Evolutionary conservation across 2,888 invertebrate genomes (phyloP), one percentile per base, ranked within the genome.

Genomic region (Tenthredo mesomela): DNA sequence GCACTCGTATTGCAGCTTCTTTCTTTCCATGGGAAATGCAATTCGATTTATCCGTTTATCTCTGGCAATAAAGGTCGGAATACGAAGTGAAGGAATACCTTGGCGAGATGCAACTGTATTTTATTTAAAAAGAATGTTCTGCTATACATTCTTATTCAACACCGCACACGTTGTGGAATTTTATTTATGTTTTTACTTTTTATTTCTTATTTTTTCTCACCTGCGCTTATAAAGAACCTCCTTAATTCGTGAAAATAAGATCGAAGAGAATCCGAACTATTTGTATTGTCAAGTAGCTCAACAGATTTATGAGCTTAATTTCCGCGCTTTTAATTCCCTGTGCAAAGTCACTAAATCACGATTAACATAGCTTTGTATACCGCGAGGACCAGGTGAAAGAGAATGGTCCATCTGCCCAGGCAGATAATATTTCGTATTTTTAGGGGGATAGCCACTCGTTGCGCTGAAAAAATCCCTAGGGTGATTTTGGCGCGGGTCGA

Each of bases 1-100:
- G 29, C 10, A 43, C 10, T 47, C 54, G 54, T 6, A 54, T 54
- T 54, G 54, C 54, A 54, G 54, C n/a, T 54, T n/a, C n/a, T n/a
- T 43, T 67, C 25, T n/a, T 82, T 70, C 29, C 4, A 4, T 1
- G 12, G 43, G 29, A 70, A 82, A 82, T 67, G 65, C 50, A 67
- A 67, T 82, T 82, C 82, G 82, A 82, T 82, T 82, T 54, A 82
- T 82, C 47, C 70, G 82, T 82, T 65, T 29, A 67, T 70, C 67
- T 82, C 43, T 47, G 15, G 50, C 25, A 50, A 29, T 47, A 29
- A 82, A 25, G 67, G 82, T 82, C 37, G n/a, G 25, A 82, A 12
- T 40, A 58, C 29, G 33, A 33, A 61, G 80, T 65, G 80, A 37
- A 50, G 82, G 25, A 70, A 82, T 82, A 82, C 67, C 21, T 47